phyloP scores from a whole-genome alignment of 2,797 vertebrate genomes.

The Chrysocyon brachyurus region DNA sequence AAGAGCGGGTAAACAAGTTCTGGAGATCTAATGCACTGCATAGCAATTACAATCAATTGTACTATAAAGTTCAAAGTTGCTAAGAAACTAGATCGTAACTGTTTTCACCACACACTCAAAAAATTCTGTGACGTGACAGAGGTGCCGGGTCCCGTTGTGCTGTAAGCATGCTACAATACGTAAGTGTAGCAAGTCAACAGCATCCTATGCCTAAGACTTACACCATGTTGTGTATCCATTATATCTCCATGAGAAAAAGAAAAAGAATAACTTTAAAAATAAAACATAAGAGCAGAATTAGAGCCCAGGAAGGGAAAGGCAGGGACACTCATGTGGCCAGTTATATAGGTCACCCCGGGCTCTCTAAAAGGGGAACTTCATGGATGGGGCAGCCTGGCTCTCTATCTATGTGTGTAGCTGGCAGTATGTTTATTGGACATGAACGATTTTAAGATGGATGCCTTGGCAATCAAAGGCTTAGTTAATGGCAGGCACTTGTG shows the following conservation, averaged over 20 bases:
- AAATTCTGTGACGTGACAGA: background rate
- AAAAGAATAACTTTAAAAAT: background rate
- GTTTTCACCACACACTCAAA: background rate
- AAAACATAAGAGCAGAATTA: background rate
- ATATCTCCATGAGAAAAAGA: background rate
- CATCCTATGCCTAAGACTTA: fast-evolving
- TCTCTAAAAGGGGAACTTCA: background rate
- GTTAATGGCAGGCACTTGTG: background rate
- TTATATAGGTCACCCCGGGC: background rate
- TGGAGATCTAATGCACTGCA: background rate
- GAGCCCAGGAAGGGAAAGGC: background rate
- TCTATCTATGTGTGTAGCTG: background rate
- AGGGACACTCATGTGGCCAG: background rate
- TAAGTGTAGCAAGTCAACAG: background rate
- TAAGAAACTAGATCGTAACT: background rate
- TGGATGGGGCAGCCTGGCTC: no score
- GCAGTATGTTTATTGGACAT: background rate
- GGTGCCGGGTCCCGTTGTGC: background rate
- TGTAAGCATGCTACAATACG: fast-evolving
- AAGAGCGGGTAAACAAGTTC: background rate
- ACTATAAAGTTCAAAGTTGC: background rate
- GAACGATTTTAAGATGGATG: background rate
- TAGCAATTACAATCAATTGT: background rate
- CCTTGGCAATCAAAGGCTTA: background rate
- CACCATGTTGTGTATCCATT: background rate